Evolutionary conservation across 2,113 vertebrate genomes (phyloP), one percentile per base, ranked within the genome.

Genomic region (Amblyopsis rosae): DNA sequence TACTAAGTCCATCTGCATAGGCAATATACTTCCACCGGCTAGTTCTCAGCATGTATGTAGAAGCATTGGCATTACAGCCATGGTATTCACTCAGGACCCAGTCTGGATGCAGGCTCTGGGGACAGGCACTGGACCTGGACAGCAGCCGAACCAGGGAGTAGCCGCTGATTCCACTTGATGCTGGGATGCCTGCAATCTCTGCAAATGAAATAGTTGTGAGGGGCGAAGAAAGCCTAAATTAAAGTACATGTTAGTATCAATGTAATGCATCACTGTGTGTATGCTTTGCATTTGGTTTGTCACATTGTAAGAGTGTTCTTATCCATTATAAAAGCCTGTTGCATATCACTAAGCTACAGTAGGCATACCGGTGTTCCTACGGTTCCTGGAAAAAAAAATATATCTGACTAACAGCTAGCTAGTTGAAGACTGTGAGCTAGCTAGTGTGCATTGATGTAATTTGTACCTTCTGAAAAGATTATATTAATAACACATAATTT

Each of bases 21-120:
- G 95, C 26, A 9, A 99, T 92, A 4, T 96, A 98, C 73, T 99
- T 99, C 98, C 97, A 99, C 0, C 41, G 86, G 54, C 88, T 89
- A 4, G 72, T 92, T 80, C 95, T 92, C 46, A 99, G 92, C 98
- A 99, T 98, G 81, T 98, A 99, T 3, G 91, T 92, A 17, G 98
- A 99, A 16, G 95, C 91, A 60, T 99, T 99, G 33, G 89, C 95
- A 33, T 99, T 94, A 79, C 95, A 98, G 0, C 98, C 97, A 0
- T 99, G 98, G 84, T 95, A 99, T 86, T 99, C 95, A 67, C 98
- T 99, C 71, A 99, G 69, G 49, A 94, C 90, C 97, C 96, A 98
- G 0, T 87, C 80, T 8, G 95, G 92, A 26, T 65, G 93, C 41
- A 71, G 19, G 9, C 35, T 46, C 49, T 65, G 55, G 0, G 19